phyloP scores from a whole-genome alignment of 2,113 vertebrate genomes.

The Siphamia tubifer region DNA sequence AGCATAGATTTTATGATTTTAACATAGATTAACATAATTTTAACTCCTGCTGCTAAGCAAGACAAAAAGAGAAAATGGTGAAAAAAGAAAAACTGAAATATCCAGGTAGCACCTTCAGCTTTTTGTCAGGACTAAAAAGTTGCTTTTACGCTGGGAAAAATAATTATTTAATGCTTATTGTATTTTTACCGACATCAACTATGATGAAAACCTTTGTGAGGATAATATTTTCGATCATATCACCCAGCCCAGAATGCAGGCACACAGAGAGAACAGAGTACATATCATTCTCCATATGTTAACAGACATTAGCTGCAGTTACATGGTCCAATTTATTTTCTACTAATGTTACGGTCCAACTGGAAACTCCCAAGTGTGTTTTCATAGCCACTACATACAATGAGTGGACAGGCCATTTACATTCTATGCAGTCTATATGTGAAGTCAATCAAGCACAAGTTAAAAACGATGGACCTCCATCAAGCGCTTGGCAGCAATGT shows the following conservation, averaged over 20 bases:
- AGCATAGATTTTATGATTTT: too few relatives aligned
- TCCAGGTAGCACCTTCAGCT: too few relatives aligned
- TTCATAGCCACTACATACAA: background rate
- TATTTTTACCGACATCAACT: too few relatives aligned
- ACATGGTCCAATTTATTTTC: background rate
- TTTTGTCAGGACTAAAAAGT: too few relatives aligned
- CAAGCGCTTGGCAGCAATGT: background rate
- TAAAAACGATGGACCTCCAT: background rate
- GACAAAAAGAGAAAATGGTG: too few relatives aligned
- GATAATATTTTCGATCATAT: too few relatives aligned
- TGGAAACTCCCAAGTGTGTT: background rate
- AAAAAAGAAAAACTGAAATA: too few relatives aligned
- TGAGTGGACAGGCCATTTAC: constrained; percentile 2
- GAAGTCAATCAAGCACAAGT: background rate
- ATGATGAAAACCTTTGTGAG: too few relatives aligned
- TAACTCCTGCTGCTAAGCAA: too few relatives aligned
- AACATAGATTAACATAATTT: too few relatives aligned
- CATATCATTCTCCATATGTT: background rate
- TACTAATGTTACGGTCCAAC: background rate
- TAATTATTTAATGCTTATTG: too few relatives aligned
- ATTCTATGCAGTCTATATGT: background rate
- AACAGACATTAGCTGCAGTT: constrained; percentile 44
- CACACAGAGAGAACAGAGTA: background rate
- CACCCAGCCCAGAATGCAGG: background rate
- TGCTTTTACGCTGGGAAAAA: too few relatives aligned